A percentile compares a stretch with the other conserved stretches of the same genome.
phyloP scores from a whole-genome alignment of 2,113 vertebrate species.

The Arvicanthis niloticus region DNA sequence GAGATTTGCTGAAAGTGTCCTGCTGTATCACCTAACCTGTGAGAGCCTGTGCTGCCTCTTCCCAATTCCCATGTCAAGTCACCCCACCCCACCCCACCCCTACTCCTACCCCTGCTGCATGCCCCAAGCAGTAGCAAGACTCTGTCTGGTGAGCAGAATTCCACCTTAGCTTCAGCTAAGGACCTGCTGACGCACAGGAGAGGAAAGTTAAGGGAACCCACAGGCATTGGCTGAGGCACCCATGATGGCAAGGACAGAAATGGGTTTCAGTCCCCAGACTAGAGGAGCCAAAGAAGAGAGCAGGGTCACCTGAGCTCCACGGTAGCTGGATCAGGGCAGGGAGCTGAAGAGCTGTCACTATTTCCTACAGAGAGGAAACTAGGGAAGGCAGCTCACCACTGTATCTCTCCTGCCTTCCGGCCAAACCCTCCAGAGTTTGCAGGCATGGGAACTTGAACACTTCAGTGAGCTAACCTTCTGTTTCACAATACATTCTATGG shows the following conservation, averaged over 20 bases:
- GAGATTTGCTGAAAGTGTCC: neutral
- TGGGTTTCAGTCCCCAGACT: neutral
- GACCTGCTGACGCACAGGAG: conserved; percentile 10
- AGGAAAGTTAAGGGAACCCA: neutral
- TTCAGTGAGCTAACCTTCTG: neutral
- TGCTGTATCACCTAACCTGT: neutral
- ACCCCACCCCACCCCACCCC: neutral
- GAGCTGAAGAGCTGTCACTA: neutral
- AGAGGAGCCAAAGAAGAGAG: neutral
- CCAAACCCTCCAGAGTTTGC: neutral
- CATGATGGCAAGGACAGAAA: neutral
- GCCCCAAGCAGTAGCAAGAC: neutral
- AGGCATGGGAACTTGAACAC: neutral
- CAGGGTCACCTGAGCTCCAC: neutral
- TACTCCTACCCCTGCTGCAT: too few species aligned
- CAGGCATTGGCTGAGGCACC: neutral
- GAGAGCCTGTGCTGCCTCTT: neutral
- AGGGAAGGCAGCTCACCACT: neutral
- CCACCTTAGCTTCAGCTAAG: neutral
- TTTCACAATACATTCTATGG: neutral
- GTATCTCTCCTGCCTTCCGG: neutral
- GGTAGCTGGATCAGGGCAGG: neutral
- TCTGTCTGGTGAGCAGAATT: conserved; percentile 46
- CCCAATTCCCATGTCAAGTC: neutral
- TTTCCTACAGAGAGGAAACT: neutral